Evolutionary conservation across 2,113 vertebrate genomes (phyloP).

Genomic region (Oryzias javanicus): DNA sequence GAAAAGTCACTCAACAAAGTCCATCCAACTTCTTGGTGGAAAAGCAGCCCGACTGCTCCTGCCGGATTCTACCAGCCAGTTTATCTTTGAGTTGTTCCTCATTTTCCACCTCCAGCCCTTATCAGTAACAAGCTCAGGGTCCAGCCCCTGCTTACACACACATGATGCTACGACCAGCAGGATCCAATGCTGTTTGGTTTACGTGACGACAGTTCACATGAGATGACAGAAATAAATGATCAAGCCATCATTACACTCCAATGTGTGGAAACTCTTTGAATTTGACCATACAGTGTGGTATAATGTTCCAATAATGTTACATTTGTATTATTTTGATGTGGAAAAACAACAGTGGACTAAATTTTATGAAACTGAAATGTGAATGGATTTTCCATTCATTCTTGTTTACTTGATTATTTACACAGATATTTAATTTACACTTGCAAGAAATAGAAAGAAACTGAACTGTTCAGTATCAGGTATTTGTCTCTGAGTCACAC

Average conservation of each 20-base stretch:
- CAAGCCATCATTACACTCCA: too few relatives aligned
- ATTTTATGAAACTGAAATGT: too few relatives aligned
- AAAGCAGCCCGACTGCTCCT: background rate
- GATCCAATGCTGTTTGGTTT: slow-evolving; percentile 18
- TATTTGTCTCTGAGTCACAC: too few relatives aligned
- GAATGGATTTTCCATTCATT: too few relatives aligned
- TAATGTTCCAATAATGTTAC: too few relatives aligned
- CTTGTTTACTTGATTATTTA: too few relatives aligned
- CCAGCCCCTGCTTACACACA: slow-evolving; percentile 61
- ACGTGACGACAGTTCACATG: slow-evolving; percentile 28
- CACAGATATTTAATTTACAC: slow-evolving; percentile 26
- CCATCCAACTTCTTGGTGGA: background rate
- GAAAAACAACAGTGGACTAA: too few relatives aligned
- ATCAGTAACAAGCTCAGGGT: background rate
- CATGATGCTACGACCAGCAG: slow-evolving; percentile 61
- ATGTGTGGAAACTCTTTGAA: too few relatives aligned
- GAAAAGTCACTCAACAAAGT: slow-evolving; percentile 33
- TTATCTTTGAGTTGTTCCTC: background rate
- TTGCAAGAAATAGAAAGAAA: background rate
- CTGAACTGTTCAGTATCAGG: too few relatives aligned
- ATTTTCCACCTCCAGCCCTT: slow-evolving; percentile 17
- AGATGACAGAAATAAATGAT: too few relatives aligned
- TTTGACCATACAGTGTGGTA: too few relatives aligned
- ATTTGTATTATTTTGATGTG: too few relatives aligned
- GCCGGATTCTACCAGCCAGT: background rate